These are phyloP conservation scores for Siniperca scherzeri DNA, from an alignment of 2,797 vertebrate species.

Conservation along the genomic window DNA sequence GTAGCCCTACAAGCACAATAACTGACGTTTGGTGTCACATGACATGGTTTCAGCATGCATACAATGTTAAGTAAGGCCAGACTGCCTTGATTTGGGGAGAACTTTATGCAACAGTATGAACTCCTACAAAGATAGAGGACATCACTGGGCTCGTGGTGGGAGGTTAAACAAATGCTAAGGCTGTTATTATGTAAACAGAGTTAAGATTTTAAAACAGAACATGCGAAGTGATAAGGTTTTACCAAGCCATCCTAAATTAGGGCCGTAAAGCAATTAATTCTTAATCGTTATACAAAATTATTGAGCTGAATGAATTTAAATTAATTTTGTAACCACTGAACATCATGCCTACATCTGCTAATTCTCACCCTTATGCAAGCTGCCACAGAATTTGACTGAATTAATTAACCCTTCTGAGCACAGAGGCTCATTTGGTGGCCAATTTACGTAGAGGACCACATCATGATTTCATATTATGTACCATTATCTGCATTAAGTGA, in stretches of 20 bases:
- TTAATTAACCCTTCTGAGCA: conserved; percentile 37
- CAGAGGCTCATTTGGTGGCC: conserved; percentile 38
- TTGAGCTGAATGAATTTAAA: conserved; percentile 53
- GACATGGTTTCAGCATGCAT: conserved; percentile 38
- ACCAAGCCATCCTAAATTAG: conserved; percentile 30
- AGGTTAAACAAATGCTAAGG: background rate
- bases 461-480: conserved; percentile 53
- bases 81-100: conserved; percentile 8
- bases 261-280: conserved; percentile 16
- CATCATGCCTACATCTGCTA: conserved; percentile 20
- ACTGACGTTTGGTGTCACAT: conserved; percentile 50
- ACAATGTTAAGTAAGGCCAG: conserved; percentile 36
- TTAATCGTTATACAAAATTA: conserved; percentile 27
- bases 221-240: conserved; percentile 16
- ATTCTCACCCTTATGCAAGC: conserved; percentile 20
- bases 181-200: conserved; percentile 17
- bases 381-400: conserved; percentile 36
- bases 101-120: conserved; percentile 4
- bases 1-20: conserved; percentile 46
- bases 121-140: background rate
- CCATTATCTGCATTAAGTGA: conserved; percentile 55
- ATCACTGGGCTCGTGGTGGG: background rate
- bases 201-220: background rate
- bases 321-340: conserved; percentile 46
- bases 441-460: conserved; percentile 13